These are phyloP conservation scores for Ctenopoma kingsleyae DNA, from an alignment of 2,797 vertebrate species.

Conservation along the genomic window DNA sequence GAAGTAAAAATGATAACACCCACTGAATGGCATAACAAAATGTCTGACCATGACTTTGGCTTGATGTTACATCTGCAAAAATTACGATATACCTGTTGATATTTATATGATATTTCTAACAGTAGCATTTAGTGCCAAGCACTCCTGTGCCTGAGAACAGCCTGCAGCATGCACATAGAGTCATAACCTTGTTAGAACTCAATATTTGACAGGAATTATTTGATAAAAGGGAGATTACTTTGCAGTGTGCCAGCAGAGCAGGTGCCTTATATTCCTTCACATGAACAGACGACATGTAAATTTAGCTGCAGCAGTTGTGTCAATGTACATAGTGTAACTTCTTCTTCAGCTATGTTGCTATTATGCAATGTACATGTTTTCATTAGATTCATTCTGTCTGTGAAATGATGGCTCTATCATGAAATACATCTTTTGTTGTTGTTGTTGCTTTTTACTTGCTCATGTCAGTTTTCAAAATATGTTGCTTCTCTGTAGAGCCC, in stretches of 20 bases:
- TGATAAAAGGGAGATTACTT: not conserved
- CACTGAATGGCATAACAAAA: too few relatives aligned
- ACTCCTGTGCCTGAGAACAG: too few relatives aligned
- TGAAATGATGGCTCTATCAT: not conserved
- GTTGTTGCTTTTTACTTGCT: not conserved
- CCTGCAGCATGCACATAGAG: too few relatives aligned
- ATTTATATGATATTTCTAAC: too few relatives aligned
- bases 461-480: conserved; percentile 12
- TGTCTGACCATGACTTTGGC: too few relatives aligned
- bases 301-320: not conserved
- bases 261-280: not conserved
- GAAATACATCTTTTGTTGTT: not conserved
- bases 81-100: too few relatives aligned
- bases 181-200: not conserved
- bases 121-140: too few relatives aligned
- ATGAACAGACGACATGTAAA: not conserved
- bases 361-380: not conserved
- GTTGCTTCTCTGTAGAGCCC: conserved; percentile 14
- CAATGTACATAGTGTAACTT: not conserved
- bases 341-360: not conserved
- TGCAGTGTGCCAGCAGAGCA: not conserved
- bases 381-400: not conserved
- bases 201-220: not conserved
- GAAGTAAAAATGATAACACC: too few relatives aligned
- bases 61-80: too few relatives aligned